Evolutionary conservation across 2,888 invertebrate species (phyloP).

Genomic region (Caenorhabditis sp.): DNA sequence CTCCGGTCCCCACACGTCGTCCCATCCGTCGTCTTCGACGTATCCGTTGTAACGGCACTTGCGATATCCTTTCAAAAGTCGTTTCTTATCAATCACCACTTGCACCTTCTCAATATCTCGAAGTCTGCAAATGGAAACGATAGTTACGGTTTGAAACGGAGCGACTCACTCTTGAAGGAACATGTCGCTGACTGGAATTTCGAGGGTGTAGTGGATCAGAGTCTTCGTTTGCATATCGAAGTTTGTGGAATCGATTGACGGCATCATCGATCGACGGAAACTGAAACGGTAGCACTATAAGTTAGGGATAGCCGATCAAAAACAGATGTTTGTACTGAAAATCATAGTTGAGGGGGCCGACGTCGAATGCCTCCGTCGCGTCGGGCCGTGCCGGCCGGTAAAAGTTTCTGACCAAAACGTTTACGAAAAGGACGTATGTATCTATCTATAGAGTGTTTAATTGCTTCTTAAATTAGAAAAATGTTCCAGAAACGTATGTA

Average conservation of each 20-base stretch:
- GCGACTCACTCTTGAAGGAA: neutral
- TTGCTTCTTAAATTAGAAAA: no score
- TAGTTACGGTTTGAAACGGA: neutral
- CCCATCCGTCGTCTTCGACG: constrained; percentile 53
- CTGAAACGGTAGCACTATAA: no score
- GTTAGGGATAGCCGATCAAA: no score
- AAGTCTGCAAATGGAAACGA: constrained; percentile 45
- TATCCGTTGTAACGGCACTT: constrained; percentile 51
- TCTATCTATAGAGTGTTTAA: no score
- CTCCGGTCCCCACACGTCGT: constrained; percentile 12
- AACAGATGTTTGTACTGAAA: no score
- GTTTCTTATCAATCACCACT: constrained; percentile 68
- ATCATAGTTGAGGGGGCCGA: no score
- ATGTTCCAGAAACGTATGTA: no score
- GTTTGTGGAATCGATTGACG: constrained; percentile 61
- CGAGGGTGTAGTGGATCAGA: constrained; percentile 1
- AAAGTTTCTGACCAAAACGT: no score
- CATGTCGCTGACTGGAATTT: neutral
- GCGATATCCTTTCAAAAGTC: neutral
- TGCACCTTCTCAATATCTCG: constrained; percentile 51
- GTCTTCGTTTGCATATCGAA: constrained; percentile 53
- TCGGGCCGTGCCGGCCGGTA: no score
- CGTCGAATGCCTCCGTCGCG: no score
- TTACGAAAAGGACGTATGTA: no score
- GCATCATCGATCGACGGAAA: constrained; percentile 80